Conservation (phyloP, 2,113 vertebrate genomes). For the Carassius auratus region DNA sequence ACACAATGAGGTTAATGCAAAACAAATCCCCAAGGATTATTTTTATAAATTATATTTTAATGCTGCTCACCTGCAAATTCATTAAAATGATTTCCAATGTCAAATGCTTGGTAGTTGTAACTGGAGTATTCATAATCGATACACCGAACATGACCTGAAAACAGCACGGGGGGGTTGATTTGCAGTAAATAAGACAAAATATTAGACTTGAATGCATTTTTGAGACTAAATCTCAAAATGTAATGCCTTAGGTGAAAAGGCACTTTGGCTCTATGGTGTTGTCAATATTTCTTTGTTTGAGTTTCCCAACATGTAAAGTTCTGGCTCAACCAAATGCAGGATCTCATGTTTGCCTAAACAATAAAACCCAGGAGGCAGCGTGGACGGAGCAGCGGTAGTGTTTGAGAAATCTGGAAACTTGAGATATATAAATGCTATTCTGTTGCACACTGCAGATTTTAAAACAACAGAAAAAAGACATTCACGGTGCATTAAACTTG, state of each 20-base stretch:
- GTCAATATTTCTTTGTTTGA: not conserved
- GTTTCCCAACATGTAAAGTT: not conserved
- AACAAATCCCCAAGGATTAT: not conserved
- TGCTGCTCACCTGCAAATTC: constrained; percentile 89
- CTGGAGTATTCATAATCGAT: constrained; percentile 97
- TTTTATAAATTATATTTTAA: not conserved
- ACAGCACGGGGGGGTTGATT: constrained; percentile 24
- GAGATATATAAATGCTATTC: not conserved
- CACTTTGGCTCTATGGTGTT: not conserved
- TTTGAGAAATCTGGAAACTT: not conserved
- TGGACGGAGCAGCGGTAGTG: not conserved
- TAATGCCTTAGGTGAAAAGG: not conserved
- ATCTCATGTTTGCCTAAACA: not conserved
- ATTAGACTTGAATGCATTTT: not conserved
- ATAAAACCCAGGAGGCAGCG: not conserved
- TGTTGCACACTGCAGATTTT: not conserved
- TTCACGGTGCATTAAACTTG: not conserved
- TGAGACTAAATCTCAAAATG: not conserved
- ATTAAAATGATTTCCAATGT: constrained; percentile 98
- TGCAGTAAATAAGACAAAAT: not conserved
- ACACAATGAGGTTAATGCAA: not conserved
- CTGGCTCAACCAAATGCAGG: not conserved
- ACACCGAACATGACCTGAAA: constrained; percentile 85
- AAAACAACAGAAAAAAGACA: not conserved
- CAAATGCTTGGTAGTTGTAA: constrained; percentile 97